Conservation (phyloP, 2,797 vertebrate genomes). For the Arctocebus calabarensis region DNA sequence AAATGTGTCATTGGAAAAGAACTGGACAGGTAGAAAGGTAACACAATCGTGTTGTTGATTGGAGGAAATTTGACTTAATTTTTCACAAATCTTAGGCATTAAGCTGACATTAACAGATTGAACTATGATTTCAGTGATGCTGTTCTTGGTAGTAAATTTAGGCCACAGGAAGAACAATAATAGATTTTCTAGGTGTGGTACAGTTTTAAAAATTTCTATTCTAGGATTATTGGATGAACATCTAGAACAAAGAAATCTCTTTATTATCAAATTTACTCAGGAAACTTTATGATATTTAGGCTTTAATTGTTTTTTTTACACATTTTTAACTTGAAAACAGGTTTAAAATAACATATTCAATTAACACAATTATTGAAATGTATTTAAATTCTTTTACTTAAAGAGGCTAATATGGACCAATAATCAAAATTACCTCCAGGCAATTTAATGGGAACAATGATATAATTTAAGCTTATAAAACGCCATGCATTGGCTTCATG, state of each 20-base stretch:
- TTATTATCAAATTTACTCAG: neutral
- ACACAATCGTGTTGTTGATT: neutral
- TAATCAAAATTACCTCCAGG: conserved; percentile 69
- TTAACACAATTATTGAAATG: conserved; percentile 65
- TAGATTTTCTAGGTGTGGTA: neutral
- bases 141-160: neutral
- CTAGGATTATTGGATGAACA: neutral
- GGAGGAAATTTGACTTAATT: neutral
- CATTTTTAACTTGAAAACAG: neutral
- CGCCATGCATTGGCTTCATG: conserved; percentile 63
- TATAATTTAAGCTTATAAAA: conserved; percentile 59
- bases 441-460: conserved; percentile 73
- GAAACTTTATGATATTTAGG: neutral
- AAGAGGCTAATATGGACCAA: conserved; percentile 39
- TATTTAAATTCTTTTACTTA: conserved; percentile 26
- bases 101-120: neutral
- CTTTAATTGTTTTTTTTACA: neutral
- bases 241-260: neutral
- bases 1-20: neutral
- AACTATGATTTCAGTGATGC: conserved; percentile 14
- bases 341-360: conserved; percentile 53
- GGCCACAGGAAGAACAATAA: neutral
- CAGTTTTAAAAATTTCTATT: neutral
- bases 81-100: conserved; percentile 34
- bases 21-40: neutral